Conservation (phyloP, 2,797 vertebrate genomes). For the Nannoperca obscura region DNA sequence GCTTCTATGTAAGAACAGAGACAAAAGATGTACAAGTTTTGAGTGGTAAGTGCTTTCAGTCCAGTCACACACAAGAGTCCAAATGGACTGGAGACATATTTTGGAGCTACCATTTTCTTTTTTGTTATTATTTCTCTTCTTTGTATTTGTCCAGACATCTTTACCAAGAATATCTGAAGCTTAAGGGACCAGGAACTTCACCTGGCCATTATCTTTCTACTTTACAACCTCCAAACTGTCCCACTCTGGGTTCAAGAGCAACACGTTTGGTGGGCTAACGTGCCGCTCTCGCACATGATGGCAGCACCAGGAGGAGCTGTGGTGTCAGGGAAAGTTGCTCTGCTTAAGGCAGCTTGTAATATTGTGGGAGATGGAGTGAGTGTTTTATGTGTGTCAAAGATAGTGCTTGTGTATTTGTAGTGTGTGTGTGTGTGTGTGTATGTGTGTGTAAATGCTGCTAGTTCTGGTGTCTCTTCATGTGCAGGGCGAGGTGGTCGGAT, state of each 20-base stretch:
- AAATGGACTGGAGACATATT: slow-evolving; percentile 62
- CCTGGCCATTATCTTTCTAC: slow-evolving; percentile 46
- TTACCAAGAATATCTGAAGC: slow-evolving; percentile 48
- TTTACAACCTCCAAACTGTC: slow-evolving; percentile 50
- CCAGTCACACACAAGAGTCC: slow-evolving; percentile 70
- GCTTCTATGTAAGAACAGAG: slow-evolving; percentile 69
- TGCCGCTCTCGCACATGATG: slow-evolving; percentile 34
- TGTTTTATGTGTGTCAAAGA: slow-evolving; percentile 33
- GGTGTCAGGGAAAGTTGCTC: slow-evolving; percentile 50
- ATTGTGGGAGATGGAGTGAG: slow-evolving; percentile 36
- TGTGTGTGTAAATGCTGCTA: slow-evolving; percentile 66
- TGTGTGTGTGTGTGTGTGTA: slow-evolving; percentile 9
- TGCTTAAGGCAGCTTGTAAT: slow-evolving; percentile 45
- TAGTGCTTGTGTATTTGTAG: slow-evolving; percentile 47
- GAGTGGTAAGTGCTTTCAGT: slow-evolving; percentile 71
- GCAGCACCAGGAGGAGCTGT: slow-evolving; percentile 70
- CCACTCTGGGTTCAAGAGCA: slow-evolving; percentile 52
- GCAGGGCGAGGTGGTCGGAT: slow-evolving; percentile 97
- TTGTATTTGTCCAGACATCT: slow-evolving; percentile 54
- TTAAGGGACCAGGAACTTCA: slow-evolving; percentile 47
- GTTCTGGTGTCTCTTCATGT: slow-evolving; percentile 98
- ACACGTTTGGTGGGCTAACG: slow-evolving; percentile 44
- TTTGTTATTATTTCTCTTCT: slow-evolving; percentile 42
- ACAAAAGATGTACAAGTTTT: slow-evolving; percentile 54
- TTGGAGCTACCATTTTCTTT: slow-evolving; percentile 61